These are phyloP conservation scores for Danio aesculapii DNA, from an alignment of 2,797 vertebrate genomes.

Conservation along the genomic window DNA sequence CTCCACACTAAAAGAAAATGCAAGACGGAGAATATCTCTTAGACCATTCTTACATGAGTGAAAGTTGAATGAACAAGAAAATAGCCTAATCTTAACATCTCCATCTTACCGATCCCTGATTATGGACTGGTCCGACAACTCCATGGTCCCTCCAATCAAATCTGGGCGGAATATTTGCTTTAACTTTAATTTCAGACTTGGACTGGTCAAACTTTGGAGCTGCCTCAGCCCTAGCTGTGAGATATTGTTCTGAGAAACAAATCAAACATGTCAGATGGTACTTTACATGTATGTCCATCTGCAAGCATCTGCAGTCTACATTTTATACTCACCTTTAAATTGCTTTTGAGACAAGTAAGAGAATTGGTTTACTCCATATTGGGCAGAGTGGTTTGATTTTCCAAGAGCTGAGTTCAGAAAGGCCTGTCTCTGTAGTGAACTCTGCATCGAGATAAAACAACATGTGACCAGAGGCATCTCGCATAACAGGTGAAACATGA, in stretches of 20 bases:
- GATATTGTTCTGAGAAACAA: constrained; percentile 81
- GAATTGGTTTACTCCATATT: constrained; percentile 90
- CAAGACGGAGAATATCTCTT: constrained; percentile 20
- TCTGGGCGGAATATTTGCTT: constrained; percentile 72
- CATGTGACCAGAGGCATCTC: neutral
- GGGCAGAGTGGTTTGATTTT: constrained; percentile 72
- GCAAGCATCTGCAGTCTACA: neutral
- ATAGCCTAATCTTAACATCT: neutral
- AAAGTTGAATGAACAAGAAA: neutral
- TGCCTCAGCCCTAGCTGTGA: constrained; percentile 75
- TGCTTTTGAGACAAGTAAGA: constrained; percentile 86
- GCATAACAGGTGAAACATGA: neutral
- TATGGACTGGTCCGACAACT: constrained; percentile 85
- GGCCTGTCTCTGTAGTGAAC: constrained; percentile 78
- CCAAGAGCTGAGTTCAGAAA: constrained; percentile 78
- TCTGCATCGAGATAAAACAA: constrained; percentile 58
- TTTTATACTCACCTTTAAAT: constrained; percentile 83
- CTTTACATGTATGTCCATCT: neutral
- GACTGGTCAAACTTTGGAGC: constrained; percentile 69
- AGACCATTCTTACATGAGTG: neutral
- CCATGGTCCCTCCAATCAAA: constrained; percentile 93
- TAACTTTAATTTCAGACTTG: constrained; percentile 21
- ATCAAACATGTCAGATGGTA: neutral
- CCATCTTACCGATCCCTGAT: constrained; percentile 84
- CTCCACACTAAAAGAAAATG: constrained; percentile 84